Evolutionary conservation across 2,888 invertebrate genomes (phyloP), one percentile per base, ranked within the genome.

Genomic region (Caenorhabditis plicata): DNA sequence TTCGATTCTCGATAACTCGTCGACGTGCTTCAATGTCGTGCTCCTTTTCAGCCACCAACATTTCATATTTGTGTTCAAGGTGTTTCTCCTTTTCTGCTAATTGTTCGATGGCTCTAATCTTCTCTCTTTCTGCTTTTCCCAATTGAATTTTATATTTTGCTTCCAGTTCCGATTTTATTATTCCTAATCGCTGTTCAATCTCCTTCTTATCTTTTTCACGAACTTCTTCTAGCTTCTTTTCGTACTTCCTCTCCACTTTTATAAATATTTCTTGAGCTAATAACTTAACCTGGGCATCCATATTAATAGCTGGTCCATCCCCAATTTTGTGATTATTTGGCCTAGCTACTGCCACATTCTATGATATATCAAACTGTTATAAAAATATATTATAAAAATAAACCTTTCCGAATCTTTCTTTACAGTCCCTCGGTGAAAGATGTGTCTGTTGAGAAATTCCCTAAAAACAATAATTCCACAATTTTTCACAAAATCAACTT

Each of bases 191-290:
- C 33, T 46, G 23, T 13, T 66, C 66, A 7, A 51, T 52, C 9
- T 66, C 63, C 17, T 45, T 31, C 25, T 56, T 22, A 27, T 66
- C 66, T 23, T 38, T 26, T 17, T 63, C 60, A 27, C 55, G 38
- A 17, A 43, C 35, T 9, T 63, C 56, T 13, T 50, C 58, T n/a
- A 63, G 31, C 25, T 50, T 51, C 31, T 41, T 44, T 23, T 63
- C 66, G 32, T 53, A 63, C 36, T 52, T 58, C 8, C 58, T 32
- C 31, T 66, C 63, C 1, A 66, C 36, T 40, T 51, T n/a, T n/a
- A n/a, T n/a, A n/a, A n/a, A n/a, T n/a, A n/a, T 49, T 40, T 66
- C 58, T 27, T 66, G 63, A 22, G 66, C 60, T 17, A 66, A 29
- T 13, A 66, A 36, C 43, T 53, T 42, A 53, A 66, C 47, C 33